phyloP scores from a whole-genome alignment of 2,797 vertebrate species.

The Cryptoblepharus egeriae region DNA sequence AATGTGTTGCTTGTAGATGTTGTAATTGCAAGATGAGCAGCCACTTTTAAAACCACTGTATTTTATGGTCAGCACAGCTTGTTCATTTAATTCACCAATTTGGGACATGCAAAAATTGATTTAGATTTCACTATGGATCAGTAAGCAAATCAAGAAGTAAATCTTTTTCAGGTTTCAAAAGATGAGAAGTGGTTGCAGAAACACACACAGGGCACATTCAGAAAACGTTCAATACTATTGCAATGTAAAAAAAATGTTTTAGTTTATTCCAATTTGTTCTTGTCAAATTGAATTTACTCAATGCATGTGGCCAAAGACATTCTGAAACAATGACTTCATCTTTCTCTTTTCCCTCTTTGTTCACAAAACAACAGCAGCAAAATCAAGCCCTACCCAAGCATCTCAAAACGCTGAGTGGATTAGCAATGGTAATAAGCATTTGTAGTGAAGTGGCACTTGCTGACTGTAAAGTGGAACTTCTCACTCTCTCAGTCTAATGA shows the following conservation, averaged over 20 bases:
- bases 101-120: no score
- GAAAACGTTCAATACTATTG: not conserved
- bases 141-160: no score
- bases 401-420: slow-evolving; percentile 34
- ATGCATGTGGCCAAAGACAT: no score
- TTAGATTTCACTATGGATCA: no score
- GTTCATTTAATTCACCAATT: no score
- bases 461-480: slow-evolving; percentile 60
- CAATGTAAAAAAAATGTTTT: not conserved
- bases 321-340: not conserved
- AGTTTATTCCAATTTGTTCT: not conserved
- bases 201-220: no score
- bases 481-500: slow-evolving; percentile 65
- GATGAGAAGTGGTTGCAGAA: no score
- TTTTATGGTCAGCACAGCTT: not conserved
- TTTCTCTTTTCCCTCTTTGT: slow-evolving; percentile 29
- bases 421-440: slow-evolving; percentile 57
- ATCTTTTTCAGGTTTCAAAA: no score
- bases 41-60: not conserved
- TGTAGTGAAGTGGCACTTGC: slow-evolving; percentile 43
- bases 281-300: not conserved
- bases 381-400: slow-evolving; percentile 31
- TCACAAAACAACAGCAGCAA: slow-evolving; percentile 28
- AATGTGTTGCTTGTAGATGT: not conserved
- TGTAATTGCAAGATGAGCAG: not conserved